phyloP scores from a whole-genome alignment of 2,113 vertebrate genomes.

The Carassius carassius region DNA sequence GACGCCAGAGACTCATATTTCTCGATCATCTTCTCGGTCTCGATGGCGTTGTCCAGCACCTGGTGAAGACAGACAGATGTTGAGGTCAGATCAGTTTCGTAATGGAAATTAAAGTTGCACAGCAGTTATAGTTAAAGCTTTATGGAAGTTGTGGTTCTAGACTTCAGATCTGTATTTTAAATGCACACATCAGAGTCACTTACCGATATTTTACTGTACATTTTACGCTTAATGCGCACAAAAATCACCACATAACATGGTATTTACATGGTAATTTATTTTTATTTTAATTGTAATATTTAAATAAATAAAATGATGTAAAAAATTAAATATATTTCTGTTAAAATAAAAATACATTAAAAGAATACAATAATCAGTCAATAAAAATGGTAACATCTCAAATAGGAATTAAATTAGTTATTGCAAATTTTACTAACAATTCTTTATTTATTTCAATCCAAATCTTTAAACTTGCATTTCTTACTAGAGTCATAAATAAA shows the following conservation, averaged over 20 bases:
- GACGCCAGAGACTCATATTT: slow-evolving; percentile 95
- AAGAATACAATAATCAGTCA: neutral
- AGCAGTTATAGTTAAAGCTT: neutral
- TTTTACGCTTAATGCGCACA: neutral
- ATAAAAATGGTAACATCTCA: neutral
- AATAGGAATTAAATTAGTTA: neutral
- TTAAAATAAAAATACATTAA: no score
- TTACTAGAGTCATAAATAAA: no score
- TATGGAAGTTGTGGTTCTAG: neutral
- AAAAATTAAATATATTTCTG: no score
- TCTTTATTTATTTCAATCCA: no score
- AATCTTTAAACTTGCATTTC: no score
- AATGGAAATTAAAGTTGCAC: neutral
- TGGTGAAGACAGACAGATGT: slow-evolving; percentile 50
- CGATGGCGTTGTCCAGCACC: slow-evolving; percentile 95
- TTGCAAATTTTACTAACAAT: neutral
- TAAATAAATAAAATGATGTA: neutral
- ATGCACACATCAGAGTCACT: no score
- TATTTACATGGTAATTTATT: no score
- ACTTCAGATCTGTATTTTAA: no score
- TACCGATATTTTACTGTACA: no score
- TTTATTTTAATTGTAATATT: neutral
- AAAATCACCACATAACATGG: neutral
- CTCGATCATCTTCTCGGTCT: slow-evolving; percentile 96
- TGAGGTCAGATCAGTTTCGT: neutral